A percentile compares a stretch with the other conserved stretches of the same genome.
These are phyloP conservation scores for Drosophila willistoni DNA, from an alignment of 1,140 invertebrate genomes.

Conservation along the genomic window DNA sequence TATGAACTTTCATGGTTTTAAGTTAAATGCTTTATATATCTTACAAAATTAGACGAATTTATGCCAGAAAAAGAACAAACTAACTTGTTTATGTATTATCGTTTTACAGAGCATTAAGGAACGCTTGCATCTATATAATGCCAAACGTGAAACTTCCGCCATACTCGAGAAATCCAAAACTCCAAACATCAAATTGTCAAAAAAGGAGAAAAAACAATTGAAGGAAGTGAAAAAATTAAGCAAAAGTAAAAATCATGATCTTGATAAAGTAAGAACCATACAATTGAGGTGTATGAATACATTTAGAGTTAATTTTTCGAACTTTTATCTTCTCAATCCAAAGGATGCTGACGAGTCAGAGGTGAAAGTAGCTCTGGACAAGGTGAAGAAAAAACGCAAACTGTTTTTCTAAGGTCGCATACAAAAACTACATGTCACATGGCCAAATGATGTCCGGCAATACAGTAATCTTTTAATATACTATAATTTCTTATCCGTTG, in stretches of 20 bases:
- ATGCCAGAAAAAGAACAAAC: too few species aligned
- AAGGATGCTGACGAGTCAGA: slow-evolving; percentile 30
- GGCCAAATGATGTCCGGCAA: background rate
- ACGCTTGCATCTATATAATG: slow-evolving; percentile 35
- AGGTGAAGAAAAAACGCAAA: slow-evolving; percentile 34
- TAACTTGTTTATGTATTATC: background rate
- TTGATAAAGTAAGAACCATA: slow-evolving; percentile 3
- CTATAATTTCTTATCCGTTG: background rate
- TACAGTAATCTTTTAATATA: background rate
- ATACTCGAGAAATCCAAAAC: slow-evolving; percentile 20
- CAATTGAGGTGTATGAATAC: too few species aligned
- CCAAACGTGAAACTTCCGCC: slow-evolving; percentile 29
- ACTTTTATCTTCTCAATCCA: background rate
- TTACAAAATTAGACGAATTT: too few species aligned
- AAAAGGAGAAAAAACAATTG: slow-evolving; percentile 41
- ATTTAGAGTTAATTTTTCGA: too few species aligned
- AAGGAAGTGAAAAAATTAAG: slow-evolving; percentile 31
- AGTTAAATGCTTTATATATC: too few species aligned
- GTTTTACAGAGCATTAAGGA: slow-evolving; percentile 46
- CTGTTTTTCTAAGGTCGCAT: slow-evolving; percentile 28
- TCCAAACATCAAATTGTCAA: slow-evolving; percentile 26
- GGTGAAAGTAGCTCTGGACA: slow-evolving; percentile 20
- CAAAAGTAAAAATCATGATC: slow-evolving; percentile 18
- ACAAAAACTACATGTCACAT: background rate
- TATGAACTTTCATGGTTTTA: too few species aligned